Evolutionary conservation across 2,888 invertebrate species (phyloP).

Genomic region (Napeogenes inachia): DNA sequence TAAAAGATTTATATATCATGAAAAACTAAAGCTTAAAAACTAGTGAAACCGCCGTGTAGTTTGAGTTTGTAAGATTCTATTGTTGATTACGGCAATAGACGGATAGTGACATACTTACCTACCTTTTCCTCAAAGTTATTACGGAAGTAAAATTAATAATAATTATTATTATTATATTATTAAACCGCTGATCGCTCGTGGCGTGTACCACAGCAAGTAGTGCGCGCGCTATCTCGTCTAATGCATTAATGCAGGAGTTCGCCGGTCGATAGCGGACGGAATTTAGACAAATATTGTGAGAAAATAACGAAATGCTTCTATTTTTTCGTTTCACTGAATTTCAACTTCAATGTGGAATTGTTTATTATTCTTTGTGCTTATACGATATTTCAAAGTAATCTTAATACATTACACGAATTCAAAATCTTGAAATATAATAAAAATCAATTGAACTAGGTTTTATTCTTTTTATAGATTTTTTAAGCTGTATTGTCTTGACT

Average conservation of each 20-base stretch:
- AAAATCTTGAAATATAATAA: neutral
- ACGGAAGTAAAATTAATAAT: neutral
- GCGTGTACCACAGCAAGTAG: constrained; percentile 36
- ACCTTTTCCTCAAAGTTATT: too few relatives aligned
- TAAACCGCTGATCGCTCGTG: constrained; percentile 31
- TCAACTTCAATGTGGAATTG: neutral
- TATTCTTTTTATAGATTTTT: neutral
- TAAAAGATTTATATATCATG: too few relatives aligned
- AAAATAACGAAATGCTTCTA: constrained; percentile 14
- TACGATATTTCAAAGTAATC: too few relatives aligned
- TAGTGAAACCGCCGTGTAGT: too few relatives aligned
- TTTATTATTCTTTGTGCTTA: too few relatives aligned
- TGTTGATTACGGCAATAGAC: too few relatives aligned
- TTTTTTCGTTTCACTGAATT: constrained; percentile 20
- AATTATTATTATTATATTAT: neutral
- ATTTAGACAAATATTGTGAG: constrained; percentile 44
- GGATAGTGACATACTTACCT: too few relatives aligned
- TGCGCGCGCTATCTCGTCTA: constrained; percentile 72
- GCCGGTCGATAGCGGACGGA: constrained; percentile 66
- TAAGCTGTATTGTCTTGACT: too few relatives aligned
- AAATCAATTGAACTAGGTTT: neutral
- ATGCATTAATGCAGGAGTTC: constrained; percentile 75
- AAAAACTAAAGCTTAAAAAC: too few relatives aligned
- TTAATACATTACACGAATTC: neutral
- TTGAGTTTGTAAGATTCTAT: too few relatives aligned